Conservation (phyloP, 1,140 invertebrate genomes). For the Pseudomyrmex concolor region DNA sequence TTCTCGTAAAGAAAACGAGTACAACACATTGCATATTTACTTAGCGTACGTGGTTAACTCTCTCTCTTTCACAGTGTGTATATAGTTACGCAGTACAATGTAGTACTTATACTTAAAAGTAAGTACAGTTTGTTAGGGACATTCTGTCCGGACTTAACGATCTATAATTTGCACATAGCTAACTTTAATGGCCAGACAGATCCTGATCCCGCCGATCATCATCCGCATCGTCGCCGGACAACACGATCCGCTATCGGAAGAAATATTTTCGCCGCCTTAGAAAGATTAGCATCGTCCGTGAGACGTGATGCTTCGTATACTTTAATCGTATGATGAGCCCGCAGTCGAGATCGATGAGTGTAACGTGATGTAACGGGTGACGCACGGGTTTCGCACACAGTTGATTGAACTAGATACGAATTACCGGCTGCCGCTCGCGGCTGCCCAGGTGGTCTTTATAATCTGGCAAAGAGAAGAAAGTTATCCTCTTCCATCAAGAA, state of each 20-base stretch:
- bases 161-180: conserved; percentile 15
- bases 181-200: not conserved
- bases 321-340: not conserved
- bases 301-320: not conserved
- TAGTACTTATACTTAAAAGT: not conserved
- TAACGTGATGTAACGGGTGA: conserved; percentile 38
- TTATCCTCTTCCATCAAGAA: not conserved
- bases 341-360: conserved; percentile 19
- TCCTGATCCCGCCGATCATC: not conserved
- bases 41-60: not conserved
- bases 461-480: not conserved
- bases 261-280: conserved; percentile 8
- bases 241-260: not conserved
- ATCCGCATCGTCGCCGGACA: not conserved
- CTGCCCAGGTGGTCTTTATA: conserved; percentile 30
- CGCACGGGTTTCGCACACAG: conserved; percentile 19
- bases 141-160: not conserved
- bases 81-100: not conserved
- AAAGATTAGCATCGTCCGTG: conserved; percentile 8
- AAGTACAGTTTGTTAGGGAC: not conserved
- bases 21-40: conserved; percentile 5
- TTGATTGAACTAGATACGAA: conserved; percentile 29
- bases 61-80: too few relatives aligned
- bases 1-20: too few relatives aligned
- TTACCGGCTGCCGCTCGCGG: not conserved